Evolutionary conservation across 2,888 invertebrate species (phyloP), one percentile per base, ranked within the genome.

Genomic region (Napeogenes inachia): DNA sequence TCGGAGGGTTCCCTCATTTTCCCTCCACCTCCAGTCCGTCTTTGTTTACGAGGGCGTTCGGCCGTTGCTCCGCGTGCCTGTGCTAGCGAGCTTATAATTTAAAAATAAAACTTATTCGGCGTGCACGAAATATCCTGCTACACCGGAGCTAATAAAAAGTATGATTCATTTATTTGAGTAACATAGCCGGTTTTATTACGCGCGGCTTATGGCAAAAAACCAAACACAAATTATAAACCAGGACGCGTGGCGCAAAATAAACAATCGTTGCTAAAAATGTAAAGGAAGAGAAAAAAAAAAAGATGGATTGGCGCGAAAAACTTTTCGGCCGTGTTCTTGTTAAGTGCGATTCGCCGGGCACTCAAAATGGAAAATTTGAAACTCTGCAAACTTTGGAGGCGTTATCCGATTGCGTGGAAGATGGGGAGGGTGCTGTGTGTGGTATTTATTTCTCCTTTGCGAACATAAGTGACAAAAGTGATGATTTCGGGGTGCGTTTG

Each of bases 381-480:
- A 81, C 82, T 64, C 71, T 89, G 13, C 72, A 85, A 1, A 92
- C 92, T 2, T 71, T 82, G 53, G 91, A 92, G 64, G 90, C 87
- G 63, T 73, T 91, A 59, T 70, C 78, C 38, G 88, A 89, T 62
- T 89, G 88, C 67, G 88, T 87, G 10, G 87, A 92, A 2, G 85
- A 86, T 47, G 88, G 87, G 1, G 90, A 88, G 12, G 92, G 92
- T 12, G 80, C 92, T 59, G 81, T 89, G 35, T 92, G 93, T 72
- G 94, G 93, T 42, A 89, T 94, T 68, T 94, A 94, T 77, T 94
- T 94, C 79, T 94, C 94, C 57, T 94, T 94, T 76, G 94, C 94
- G 13, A 94, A 94, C 73, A 92, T 94, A 66, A 93, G 93, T 78
- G 92, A 92, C 67, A 91, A 92, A 56, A 93, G 93, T 87, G 94